These are phyloP conservation scores for Thalpophila matura DNA, from an alignment of 2,888 invertebrate species.

Conservation along the genomic window DNA sequence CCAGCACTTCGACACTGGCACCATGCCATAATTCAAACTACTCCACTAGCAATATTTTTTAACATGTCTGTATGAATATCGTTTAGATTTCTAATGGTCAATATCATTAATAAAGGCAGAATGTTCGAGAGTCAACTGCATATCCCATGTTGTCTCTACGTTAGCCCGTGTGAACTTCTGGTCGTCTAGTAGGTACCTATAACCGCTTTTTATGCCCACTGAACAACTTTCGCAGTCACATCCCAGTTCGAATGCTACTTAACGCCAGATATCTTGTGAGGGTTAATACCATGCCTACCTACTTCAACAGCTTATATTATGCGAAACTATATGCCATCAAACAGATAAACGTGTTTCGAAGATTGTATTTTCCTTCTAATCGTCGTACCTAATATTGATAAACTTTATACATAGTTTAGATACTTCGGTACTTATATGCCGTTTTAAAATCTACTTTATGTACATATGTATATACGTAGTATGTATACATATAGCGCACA, in stretches of 20 bases:
- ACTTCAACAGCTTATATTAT: neutral
- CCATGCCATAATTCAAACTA: conserved; percentile 29
- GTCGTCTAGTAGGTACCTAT: conserved; percentile 4
- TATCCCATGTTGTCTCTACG: neutral
- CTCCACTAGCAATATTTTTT: conserved; percentile 11
- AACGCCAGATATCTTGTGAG: neutral
- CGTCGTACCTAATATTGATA: neutral
- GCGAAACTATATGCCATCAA: neutral
- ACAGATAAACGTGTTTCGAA: neutral
- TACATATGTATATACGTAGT: too few relatives aligned
- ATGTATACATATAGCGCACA: too few relatives aligned
- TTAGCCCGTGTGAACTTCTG: neutral
- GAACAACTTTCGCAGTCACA: conserved; percentile 24
- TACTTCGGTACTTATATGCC: too few relatives aligned
- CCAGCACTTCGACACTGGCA: conserved; percentile 13
- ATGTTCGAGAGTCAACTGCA: conserved; percentile 1
- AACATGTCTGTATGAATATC: conserved; percentile 1
- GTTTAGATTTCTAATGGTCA: neutral
- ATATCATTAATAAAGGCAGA: neutral
- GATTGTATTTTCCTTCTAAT: neutral
- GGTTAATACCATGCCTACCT: conserved; percentile 5
- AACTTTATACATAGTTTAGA: too few relatives aligned
- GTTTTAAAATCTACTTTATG: too few relatives aligned
- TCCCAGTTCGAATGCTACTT: neutral
- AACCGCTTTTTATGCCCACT: conserved; percentile 26